Base-by-base conservation (phyloP, 1,140 invertebrate genomes). In the Helicoverpa zea region DNA sequence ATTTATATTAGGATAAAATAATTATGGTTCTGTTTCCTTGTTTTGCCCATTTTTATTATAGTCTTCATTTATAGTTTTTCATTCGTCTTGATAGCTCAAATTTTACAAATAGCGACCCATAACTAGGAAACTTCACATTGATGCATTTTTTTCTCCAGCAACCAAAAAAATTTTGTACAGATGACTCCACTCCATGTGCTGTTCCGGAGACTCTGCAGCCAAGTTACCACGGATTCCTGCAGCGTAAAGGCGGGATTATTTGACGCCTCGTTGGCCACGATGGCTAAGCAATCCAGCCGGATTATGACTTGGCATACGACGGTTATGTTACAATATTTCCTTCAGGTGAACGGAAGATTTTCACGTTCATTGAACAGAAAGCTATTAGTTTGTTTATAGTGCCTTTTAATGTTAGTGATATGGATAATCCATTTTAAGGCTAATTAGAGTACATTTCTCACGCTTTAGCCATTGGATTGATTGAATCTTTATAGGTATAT, bases 241-340 rank as follows among this genome's bases (percentile, higher is more conserved):
- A 81, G 77, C 80, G 68, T 81, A 83, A 83, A 73, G 58, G 80
- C 75, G 70, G 83, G 84, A 76, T 83, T 86, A 86, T 86, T 83
- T 83, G 82, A 82, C 84, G 84, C 79, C 76, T 81, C 80, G 77
- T 84, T 84, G 77, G 78, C 63, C 79, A 56, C 74, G 66, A 84
- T 80, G 73, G 70, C 82, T 58, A 59, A 68, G 63, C 66, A 79
- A 83, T 79, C 77, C 64, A 54, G 30, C 23, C 76, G 63, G 79
- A 77, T 84, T 84, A 84, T 79, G 63, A 76, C 72, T 59, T 35
- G 13, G 52, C 56, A 73, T 58, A 73, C 29, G 70, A 73, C 49
- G 51, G 68, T 72, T 72, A 72, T 29, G 70, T 73, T 73, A 73
- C 14, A 56, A 73, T 58, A 73, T 73, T 73, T 54, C 70, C 52